A percentile compares a stretch with the other conserved stretches of the same genome.
These are phyloP conservation scores for Saccostrea cuccullata DNA, from an alignment of 1,140 invertebrate species.

Conservation along the genomic window DNA sequence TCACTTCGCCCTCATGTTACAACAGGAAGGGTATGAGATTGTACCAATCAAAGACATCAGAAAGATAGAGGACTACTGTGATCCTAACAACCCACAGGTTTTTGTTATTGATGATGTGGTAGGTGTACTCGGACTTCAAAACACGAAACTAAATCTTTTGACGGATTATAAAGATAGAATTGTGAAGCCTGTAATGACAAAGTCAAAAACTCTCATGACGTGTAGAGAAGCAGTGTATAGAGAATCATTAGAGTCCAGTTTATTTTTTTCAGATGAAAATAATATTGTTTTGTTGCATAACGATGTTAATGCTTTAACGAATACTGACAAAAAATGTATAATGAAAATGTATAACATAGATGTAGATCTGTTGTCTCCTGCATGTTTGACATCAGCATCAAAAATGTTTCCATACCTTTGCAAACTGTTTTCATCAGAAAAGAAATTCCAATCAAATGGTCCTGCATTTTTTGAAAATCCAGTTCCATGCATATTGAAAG, in stretches of 20 bases:
- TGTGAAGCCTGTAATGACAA: background rate
- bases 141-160: background rate
- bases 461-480: background rate
- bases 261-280: background rate
- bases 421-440: background rate
- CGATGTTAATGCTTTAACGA: background rate
- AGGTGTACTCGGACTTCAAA: background rate
- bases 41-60: too few relatives aligned
- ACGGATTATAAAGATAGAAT: background rate
- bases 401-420: background rate
- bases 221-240: background rate
- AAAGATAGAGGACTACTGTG: too few relatives aligned
- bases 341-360: background rate
- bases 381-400: background rate
- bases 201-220: background rate
- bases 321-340: background rate
- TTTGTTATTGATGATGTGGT: background rate
- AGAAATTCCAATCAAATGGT: background rate
- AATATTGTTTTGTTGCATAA: background rate
- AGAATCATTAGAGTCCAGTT: background rate
- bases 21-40: too few relatives aligned
- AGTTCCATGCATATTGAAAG: background rate
- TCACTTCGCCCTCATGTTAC: too few relatives aligned
- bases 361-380: background rate
- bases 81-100: too few relatives aligned